phyloP scores from a whole-genome alignment of 2,113 vertebrate species.

The Holacanthus passer region DNA sequence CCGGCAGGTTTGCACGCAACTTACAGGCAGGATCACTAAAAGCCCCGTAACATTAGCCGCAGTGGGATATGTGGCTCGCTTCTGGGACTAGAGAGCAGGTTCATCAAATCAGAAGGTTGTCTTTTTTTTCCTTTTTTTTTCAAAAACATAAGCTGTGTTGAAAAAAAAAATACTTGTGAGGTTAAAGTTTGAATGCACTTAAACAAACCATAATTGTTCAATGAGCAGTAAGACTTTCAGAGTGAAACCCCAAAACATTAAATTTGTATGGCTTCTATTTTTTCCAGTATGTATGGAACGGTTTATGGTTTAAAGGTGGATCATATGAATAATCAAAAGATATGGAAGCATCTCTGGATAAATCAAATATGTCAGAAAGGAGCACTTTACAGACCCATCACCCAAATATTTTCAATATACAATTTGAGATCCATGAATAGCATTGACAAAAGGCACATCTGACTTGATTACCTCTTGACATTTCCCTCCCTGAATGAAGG shows the following conservation, averaged over 20 bases:
- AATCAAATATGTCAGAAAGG: slow-evolving; percentile 43
- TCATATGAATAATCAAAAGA: slow-evolving; percentile 68
- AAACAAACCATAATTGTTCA: slow-evolving; percentile 56
- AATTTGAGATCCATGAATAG: slow-evolving; percentile 55
- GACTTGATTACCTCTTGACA: slow-evolving; percentile 79
- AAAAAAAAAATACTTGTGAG: neutral
- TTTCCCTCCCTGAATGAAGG: slow-evolving; percentile 71
- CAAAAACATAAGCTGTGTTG: slow-evolving; percentile 10
- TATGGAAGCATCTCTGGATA: slow-evolving; percentile 39
- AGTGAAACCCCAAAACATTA: slow-evolving; percentile 62
- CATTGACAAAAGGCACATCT: slow-evolving; percentile 69
- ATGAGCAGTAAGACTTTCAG: slow-evolving; percentile 53
- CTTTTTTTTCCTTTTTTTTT: neutral
- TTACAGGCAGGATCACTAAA: slow-evolving; percentile 72
- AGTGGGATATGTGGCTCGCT: slow-evolving; percentile 57
- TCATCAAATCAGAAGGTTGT: slow-evolving; percentile 35
- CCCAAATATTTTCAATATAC: slow-evolving; percentile 54
- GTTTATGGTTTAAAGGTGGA: slow-evolving; percentile 59
- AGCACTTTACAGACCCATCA: slow-evolving; percentile 41
- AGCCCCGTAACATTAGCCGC: slow-evolving; percentile 68
- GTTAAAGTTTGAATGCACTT: slow-evolving; percentile 48
- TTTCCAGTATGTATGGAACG: slow-evolving; percentile 49
- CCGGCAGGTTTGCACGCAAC: slow-evolving; percentile 71
- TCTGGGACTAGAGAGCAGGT: slow-evolving; percentile 27
- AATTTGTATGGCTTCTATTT: slow-evolving; percentile 64